Percentiles rank a stretch among this genome's conserved stretches.
Evolutionary conservation across 2,797 vertebrate species (phyloP).

Genomic region (Platyrinchus mystaceus): DNA sequence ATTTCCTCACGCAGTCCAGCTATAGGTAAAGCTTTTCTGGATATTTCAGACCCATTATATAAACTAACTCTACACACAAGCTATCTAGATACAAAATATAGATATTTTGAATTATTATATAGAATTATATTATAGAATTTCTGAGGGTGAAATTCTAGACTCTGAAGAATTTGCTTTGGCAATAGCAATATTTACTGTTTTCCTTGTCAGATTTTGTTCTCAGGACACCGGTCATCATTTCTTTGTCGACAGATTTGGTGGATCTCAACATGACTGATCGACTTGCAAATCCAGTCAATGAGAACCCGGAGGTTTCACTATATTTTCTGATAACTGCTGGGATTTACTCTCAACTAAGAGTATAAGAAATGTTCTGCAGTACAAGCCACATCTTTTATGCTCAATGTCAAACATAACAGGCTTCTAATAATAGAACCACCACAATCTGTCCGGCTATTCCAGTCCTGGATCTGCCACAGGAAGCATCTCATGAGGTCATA

Average conservation of each 20-base stretch:
- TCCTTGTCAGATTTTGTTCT: not conserved
- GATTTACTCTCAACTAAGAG: not conserved
- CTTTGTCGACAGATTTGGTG: not conserved
- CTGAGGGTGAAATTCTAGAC: not conserved
- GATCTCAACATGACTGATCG: not conserved
- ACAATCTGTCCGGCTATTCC: conserved; percentile 13
- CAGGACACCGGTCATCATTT: not conserved
- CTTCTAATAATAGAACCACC: conserved; percentile 39
- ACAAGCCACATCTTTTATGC: not conserved
- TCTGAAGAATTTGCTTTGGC: not conserved
- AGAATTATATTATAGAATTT: too few species aligned
- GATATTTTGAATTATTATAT: too few species aligned
- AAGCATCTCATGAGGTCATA: not conserved
- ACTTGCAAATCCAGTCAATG: not conserved
- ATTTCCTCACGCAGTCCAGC: not conserved
- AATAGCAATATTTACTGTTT: not conserved
- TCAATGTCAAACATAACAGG: conserved; percentile 5
- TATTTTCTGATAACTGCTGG: not conserved
- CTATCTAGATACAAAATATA: not conserved
- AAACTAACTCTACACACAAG: not conserved
- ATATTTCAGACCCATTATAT: not conserved
- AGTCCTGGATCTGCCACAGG: not conserved
- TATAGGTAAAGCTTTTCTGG: not conserved
- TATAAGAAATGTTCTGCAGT: not conserved
- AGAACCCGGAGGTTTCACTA: not conserved